Base-by-base conservation (phyloP, 2,113 vertebrate genomes). In the Elaphurus davidianus region DNA sequence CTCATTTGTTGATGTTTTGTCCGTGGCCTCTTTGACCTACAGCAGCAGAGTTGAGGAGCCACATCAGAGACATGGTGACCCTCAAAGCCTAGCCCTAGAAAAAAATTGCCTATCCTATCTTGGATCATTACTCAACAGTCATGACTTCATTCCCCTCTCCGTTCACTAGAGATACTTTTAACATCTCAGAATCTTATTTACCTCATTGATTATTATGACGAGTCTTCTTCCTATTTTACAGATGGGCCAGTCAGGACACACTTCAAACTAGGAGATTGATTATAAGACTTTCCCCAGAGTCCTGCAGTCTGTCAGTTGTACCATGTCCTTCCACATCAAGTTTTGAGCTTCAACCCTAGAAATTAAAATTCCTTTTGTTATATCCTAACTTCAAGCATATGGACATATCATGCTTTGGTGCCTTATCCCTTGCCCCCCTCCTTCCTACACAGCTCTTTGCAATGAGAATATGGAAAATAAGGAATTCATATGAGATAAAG, bases 161-260 rank as follows among this genome's bases (percentile, higher is more conserved):
- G 59, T 60, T 96, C 15, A 76, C n/a, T 55, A 87, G 43, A 79
- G 52, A 92, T 86, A 82, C 6, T 45, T 95, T 50, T 89, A 86
- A 40, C 33, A 25, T 87, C 81, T 92, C 59, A 90, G 89, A 97
- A 96, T 47, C 30, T 92, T 78, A 40, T 87, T 78, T 45, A 55
- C 54, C 50, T 81, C 36, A 60, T 79, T 94, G 60, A 27, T 88
- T 84, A 62, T n/a, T 97, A 52, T 95, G 86, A 92, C 16, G 27
- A 54, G 47, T 88, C 27, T 94, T 89, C 91, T 92, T 89, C 95
- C 67, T 90, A 7, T 84, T 94, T 95, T 93, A 82, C 28, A 89
- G 45, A 74, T 90, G 55, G 45, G 47, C 60, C 87, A 57, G n/a
- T 76, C 94, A 88, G 88, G 30, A 85, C 60, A 90, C n/a, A 82